Evolutionary conservation across 1,140 invertebrate species (phyloP).

Genomic region (Goniozus legneri): DNA sequence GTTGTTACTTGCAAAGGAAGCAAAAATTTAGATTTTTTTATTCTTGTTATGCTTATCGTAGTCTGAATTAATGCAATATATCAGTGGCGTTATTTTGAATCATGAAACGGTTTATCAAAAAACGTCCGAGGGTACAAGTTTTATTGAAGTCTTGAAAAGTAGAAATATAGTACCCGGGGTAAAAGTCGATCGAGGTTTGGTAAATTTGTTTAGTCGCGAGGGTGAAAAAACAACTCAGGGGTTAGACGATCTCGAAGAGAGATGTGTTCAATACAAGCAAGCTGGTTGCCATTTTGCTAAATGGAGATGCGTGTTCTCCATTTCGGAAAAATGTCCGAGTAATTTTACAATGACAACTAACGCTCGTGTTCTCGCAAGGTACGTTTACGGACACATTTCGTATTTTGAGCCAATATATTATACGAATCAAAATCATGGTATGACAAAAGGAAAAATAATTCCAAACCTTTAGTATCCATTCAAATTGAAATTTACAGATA

Average conservation of each 20-base stretch:
- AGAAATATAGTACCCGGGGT: slow-evolving; percentile 87
- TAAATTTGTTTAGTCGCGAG: slow-evolving; percentile 82
- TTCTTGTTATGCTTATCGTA: slow-evolving; percentile 4
- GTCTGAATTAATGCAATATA: slow-evolving; percentile 57
- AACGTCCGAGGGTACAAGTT: slow-evolving; percentile 76
- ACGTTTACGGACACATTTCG: too few relatives aligned
- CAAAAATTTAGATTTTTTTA: not conserved
- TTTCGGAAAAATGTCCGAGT: slow-evolving; percentile 83
- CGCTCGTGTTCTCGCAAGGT: slow-evolving; percentile 83
- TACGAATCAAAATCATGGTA: too few relatives aligned
- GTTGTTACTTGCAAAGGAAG: slow-evolving; percentile 43
- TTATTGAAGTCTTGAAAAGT: slow-evolving; percentile 76
- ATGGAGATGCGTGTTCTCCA: slow-evolving; percentile 96
- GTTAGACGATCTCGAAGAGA: slow-evolving; percentile 87
- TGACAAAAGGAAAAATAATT: too few relatives aligned
- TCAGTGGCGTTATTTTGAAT: slow-evolving; percentile 92
- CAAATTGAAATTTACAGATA: too few relatives aligned
- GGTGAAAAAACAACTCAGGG: slow-evolving; percentile 96
- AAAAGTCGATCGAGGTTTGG: slow-evolving; percentile 89
- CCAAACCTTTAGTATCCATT: too few relatives aligned
- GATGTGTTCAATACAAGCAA: slow-evolving; percentile 97
- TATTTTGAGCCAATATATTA: too few relatives aligned
- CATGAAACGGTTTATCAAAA: slow-evolving; percentile 98
- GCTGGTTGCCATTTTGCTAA: slow-evolving; percentile 97
- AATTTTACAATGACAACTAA: slow-evolving; percentile 87